Evolutionary conservation across 2,113 vertebrate genomes (phyloP), one percentile per base, ranked within the genome.

Genomic region (Mesocricetus auratus): DNA sequence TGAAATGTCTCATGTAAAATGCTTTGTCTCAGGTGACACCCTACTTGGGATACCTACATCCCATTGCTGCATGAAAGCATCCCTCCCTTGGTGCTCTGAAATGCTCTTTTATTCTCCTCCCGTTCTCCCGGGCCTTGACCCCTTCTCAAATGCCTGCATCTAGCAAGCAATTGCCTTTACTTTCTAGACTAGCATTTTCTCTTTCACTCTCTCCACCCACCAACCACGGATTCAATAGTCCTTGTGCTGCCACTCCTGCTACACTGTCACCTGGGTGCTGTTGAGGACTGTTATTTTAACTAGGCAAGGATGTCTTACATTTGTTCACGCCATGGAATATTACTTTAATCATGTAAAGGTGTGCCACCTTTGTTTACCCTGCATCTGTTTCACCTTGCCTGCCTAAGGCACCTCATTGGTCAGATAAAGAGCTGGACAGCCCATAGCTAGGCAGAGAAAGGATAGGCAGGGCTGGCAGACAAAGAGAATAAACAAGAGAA

Each of bases 121-220:
- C 5, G 7, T 10, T 31, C 13, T 16, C 42, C 56, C 36, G 69
- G 29, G 16, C 66, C 58, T 77, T 86, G 68, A 75, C 39, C 29
- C 93, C 0, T 50, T n/a, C 5, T 74, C 29, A 39, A 90, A 56
- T 47, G 79, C 39, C 62, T 86, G 8, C 78, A 62, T 42, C 91
- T 74, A 58, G 73, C 64, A 56, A 96, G 53, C 64, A 60, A 47
- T 81, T 39, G 16, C 87, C 75, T 75, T 64, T 68, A 19, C 60
- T 93, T 92, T n/a, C 60, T 50, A 24, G n/a, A 74, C 39, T 69
- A 60, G 42, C 31, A 33, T 83, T 94, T 93, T 79, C 42, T 79
- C 53, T 19, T 39, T 50, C 60, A 39, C 26, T 68, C 50, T n/a
- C n/a, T 42, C 56, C n/a, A 16, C 29, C 24, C 13, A 13, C 17